A percentile compares a stretch with the other conserved stretches of the same genome.
Evolutionary conservation across 2,888 invertebrate species (phyloP).

Genomic region (Ptycholaimellus sp.): DNA sequence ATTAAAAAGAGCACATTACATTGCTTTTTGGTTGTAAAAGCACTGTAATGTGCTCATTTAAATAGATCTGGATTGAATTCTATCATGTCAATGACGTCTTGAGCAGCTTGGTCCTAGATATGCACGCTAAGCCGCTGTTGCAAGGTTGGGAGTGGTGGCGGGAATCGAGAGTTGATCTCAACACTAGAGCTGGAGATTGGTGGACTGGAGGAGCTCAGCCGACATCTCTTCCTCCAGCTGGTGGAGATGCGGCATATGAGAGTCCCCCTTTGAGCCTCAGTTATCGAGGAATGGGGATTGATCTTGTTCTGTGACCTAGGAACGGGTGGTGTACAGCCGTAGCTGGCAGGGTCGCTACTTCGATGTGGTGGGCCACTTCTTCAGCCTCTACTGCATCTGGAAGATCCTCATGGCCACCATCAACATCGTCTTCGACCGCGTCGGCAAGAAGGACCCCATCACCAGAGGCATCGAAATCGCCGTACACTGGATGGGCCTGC

Average conservation of each 20-base stretch:
- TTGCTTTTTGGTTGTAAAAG: too few relatives aligned
- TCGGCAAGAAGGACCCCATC: constrained; percentile 92
- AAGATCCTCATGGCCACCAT: constrained; percentile 75
- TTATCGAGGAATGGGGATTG: neutral
- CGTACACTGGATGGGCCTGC: constrained; percentile 78
- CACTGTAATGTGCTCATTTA: too few relatives aligned
- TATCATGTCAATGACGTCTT: too few relatives aligned
- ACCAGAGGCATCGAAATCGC: constrained; percentile 84
- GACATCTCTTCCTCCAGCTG: constrained; percentile 83
- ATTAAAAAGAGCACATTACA: too few relatives aligned
- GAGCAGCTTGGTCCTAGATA: too few relatives aligned
- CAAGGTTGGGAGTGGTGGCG: too few relatives aligned
- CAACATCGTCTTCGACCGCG: constrained; percentile 93
- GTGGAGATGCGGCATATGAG: constrained; percentile 54
- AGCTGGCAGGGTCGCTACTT: constrained; percentile 95
- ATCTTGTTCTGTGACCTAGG: constrained; percentile 36
- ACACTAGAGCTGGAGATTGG: constrained; percentile 59
- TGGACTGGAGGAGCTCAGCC: constrained; percentile 64
- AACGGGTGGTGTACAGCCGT: constrained; percentile 71
- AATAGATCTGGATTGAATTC: too few relatives aligned
- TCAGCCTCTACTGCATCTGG: constrained; percentile 90
- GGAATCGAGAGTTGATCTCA: constrained; percentile 32
- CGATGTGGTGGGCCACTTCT: constrained; percentile 89
- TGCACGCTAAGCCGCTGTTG: too few relatives aligned
- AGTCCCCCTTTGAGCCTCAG: constrained; percentile 7